Evolutionary conservation across 2,888 invertebrate species (phyloP).

Genomic region (Dusona sp.): DNA sequence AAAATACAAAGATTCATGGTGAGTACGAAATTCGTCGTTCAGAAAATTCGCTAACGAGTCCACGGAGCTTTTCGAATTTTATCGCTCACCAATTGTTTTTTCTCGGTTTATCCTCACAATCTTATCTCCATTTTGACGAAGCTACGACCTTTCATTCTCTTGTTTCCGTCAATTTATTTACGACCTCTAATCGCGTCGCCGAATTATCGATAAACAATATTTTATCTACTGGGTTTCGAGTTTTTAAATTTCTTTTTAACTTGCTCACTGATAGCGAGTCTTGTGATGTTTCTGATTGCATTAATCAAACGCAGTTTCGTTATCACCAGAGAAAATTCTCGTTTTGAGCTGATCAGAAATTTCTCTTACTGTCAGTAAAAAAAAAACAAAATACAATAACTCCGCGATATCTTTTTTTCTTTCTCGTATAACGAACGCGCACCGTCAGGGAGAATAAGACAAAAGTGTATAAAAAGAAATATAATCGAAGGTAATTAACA

Average conservation of each 20-base stretch:
- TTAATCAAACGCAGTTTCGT: not conserved
- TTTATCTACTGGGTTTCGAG: not conserved
- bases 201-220: slow-evolving; percentile 11
- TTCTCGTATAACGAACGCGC: not conserved
- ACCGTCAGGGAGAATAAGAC: slow-evolving; percentile 8
- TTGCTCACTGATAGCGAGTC: not conserved
- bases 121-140: slow-evolving; percentile 2
- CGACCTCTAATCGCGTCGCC: not conserved
- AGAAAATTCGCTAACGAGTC: not conserved
- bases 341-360: not conserved
- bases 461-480: not conserved
- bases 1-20: slow-evolving; percentile 13
- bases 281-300: slow-evolving; percentile 7
- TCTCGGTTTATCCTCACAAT: not conserved
- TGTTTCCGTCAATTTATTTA: slow-evolving; percentile 11
- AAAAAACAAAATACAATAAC: slow-evolving; percentile 1
- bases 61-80: not conserved
- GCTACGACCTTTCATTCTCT: not conserved
- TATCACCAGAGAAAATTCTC: not conserved
- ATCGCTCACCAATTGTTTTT: not conserved
- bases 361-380: not conserved
- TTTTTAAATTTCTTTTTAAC: not conserved
- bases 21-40: slow-evolving; percentile 17
- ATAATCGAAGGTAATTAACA: slow-evolving; percentile 1
- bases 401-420: not conserved